These are phyloP conservation scores for Chironomus striatipennis DNA, from an alignment of 1,140 invertebrate species.

Conservation along the genomic window DNA sequence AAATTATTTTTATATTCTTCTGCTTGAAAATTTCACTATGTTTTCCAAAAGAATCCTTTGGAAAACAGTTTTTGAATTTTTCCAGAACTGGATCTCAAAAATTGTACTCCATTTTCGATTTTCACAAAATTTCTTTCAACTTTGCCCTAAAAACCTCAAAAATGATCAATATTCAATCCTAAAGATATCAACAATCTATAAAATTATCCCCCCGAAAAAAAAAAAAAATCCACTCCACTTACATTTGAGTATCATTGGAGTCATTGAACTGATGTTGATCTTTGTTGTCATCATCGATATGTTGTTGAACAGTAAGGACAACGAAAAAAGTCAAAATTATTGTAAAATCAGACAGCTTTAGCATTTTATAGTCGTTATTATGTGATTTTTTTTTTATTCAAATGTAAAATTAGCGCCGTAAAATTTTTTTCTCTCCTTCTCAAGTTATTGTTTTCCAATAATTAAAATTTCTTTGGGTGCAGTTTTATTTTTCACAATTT, in stretches of 20 bases:
- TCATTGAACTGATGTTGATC: slow-evolving; percentile 8
- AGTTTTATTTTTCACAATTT: neutral
- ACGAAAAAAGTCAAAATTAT: neutral
- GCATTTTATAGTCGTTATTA: neutral
- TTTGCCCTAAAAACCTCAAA: too few relatives aligned
- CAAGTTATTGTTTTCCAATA: neutral
- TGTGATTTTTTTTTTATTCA: neutral
- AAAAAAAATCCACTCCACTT: neutral
- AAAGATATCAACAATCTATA: too few relatives aligned
- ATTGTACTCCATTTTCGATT: neutral
- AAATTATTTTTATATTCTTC: too few relatives aligned
- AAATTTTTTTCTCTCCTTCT: neutral
- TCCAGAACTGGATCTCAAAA: neutral
- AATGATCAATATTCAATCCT: too few relatives aligned
- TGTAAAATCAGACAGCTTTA: neutral
- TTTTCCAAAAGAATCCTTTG: too few relatives aligned
- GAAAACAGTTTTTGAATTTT: too few relatives aligned
- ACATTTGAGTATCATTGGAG: neutral
- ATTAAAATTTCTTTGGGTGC: neutral
- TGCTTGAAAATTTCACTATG: too few relatives aligned
- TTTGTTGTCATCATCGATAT: neutral
- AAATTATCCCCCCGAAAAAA: too few relatives aligned
- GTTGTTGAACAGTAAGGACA: neutral
- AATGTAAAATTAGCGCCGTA: neutral
- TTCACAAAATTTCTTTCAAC: neutral